phyloP scores from a whole-genome alignment of 2,888 invertebrate species.

The Polyploca ridens region DNA sequence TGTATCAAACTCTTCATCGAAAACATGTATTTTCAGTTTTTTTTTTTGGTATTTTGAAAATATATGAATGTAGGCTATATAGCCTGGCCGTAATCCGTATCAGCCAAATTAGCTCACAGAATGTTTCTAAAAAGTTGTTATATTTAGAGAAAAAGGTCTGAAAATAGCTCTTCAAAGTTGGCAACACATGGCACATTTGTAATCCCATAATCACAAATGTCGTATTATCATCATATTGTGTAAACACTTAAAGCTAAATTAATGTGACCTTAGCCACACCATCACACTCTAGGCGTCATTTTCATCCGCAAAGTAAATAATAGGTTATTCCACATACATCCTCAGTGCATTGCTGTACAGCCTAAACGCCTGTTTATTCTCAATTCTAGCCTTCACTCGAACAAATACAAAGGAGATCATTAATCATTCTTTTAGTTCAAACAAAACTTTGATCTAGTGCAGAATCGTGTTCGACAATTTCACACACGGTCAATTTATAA shows the following conservation, averaged over 20 bases:
- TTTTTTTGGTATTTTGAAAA: too few relatives aligned
- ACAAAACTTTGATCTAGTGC: constrained; percentile 17
- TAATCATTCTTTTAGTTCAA: constrained; percentile 27
- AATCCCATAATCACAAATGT: too few relatives aligned
- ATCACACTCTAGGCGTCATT: background rate
- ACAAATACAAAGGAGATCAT: constrained; percentile 21
- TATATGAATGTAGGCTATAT: too few relatives aligned
- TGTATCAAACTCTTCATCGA: too few relatives aligned
- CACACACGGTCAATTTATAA: constrained; percentile 37
- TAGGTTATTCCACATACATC: background rate
- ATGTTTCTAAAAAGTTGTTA: too few relatives aligned
- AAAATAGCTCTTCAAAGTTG: too few relatives aligned
- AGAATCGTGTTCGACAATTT: constrained; percentile 41
- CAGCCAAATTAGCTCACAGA: too few relatives aligned
- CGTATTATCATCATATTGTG: too few relatives aligned
- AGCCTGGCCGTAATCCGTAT: too few relatives aligned
- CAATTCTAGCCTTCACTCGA: constrained; percentile 25
- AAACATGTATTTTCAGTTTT: too few relatives aligned
- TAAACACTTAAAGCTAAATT: background rate
- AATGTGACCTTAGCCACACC: background rate
- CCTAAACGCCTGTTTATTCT: background rate
- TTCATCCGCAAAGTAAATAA: background rate
- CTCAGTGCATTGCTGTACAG: background rate
- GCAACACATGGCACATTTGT: too few relatives aligned
- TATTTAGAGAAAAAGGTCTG: too few relatives aligned